Evolutionary conservation across 2,888 invertebrate genomes (phyloP).

Genomic region (Vanessa cardui): DNA sequence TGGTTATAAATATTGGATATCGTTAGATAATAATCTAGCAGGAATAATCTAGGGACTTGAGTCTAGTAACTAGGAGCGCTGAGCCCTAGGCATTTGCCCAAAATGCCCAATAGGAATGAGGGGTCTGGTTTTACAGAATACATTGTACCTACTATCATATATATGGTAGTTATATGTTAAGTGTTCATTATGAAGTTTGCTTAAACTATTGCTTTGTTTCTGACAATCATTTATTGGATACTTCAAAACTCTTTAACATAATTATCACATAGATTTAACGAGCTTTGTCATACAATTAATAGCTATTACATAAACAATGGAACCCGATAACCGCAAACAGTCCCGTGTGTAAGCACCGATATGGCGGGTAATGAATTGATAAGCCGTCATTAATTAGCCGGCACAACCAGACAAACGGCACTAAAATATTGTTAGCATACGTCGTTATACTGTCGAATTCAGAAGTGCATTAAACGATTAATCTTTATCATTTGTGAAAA

Average conservation of each 20-base stretch:
- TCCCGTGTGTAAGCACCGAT: constrained; percentile 10
- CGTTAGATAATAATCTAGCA: too few relatives aligned
- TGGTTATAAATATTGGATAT: too few relatives aligned
- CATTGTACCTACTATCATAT: too few relatives aligned
- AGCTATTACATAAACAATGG: neutral
- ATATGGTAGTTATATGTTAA: too few relatives aligned
- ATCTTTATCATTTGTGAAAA: too few relatives aligned
- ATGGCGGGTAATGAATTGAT: constrained; percentile 35
- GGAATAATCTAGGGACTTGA: too few relatives aligned
- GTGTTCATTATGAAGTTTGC: too few relatives aligned
- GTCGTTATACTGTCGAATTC: constrained; percentile 18
- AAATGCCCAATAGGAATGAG: too few relatives aligned
- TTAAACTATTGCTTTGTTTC: too few relatives aligned
- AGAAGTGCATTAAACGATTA: neutral
- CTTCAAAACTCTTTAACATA: neutral
- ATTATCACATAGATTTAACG: neutral
- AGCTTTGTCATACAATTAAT: neutral
- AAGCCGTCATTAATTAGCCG: constrained; percentile 33
- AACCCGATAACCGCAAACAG: constrained; percentile 1
- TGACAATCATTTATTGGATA: neutral
- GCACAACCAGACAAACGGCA: constrained; percentile 29
- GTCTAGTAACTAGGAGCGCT: too few relatives aligned
- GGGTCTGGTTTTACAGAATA: too few relatives aligned
- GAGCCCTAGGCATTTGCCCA: too few relatives aligned
- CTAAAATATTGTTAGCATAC: constrained; percentile 33